phyloP scores from a whole-genome alignment of 2,888 invertebrate species.

The Papilio elwesi region DNA sequence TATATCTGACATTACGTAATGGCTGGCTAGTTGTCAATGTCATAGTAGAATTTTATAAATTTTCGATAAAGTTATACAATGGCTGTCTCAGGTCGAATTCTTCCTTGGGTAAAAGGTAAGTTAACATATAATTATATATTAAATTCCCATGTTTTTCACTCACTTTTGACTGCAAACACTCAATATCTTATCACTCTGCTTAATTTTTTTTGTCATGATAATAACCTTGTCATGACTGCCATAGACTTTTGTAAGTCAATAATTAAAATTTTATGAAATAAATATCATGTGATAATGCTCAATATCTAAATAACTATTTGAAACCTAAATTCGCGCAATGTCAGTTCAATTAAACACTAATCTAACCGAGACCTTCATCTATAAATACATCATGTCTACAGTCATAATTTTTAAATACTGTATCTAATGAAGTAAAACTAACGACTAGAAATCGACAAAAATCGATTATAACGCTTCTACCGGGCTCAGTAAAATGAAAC shows the following conservation, averaged over 20 bases:
- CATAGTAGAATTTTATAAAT: constrained; percentile 55
- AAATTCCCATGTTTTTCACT: constrained; percentile 24
- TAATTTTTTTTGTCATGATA: constrained; percentile 48
- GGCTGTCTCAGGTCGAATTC: constrained; percentile 85
- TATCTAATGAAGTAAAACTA: constrained; percentile 6
- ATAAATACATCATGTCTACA: constrained; percentile 65
- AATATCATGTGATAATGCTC: constrained; percentile 34
- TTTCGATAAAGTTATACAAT: constrained; percentile 68
- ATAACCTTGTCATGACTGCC: constrained; percentile 57
- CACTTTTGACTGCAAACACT: neutral
- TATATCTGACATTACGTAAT: constrained; percentile 63
- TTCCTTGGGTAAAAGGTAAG: constrained; percentile 84
- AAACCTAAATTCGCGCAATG: constrained; percentile 54
- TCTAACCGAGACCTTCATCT: constrained; percentile 77
- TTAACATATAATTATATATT: constrained; percentile 38
- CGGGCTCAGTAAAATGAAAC: neutral
- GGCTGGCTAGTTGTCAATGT: constrained; percentile 72
- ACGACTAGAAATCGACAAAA: neutral
- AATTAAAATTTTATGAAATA: constrained; percentile 4
- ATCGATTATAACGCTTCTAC: neutral
- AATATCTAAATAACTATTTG: constrained; percentile 33
- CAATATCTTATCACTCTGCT: neutral
- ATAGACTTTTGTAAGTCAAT: constrained; percentile 39
- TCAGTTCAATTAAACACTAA: constrained; percentile 59
- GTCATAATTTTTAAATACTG: constrained; percentile 40